Percentiles rank a stretch among this genome's conserved stretches.
Conservation (phyloP, 2,113 vertebrate genomes). For the Tragulus kanchil region DNA sequence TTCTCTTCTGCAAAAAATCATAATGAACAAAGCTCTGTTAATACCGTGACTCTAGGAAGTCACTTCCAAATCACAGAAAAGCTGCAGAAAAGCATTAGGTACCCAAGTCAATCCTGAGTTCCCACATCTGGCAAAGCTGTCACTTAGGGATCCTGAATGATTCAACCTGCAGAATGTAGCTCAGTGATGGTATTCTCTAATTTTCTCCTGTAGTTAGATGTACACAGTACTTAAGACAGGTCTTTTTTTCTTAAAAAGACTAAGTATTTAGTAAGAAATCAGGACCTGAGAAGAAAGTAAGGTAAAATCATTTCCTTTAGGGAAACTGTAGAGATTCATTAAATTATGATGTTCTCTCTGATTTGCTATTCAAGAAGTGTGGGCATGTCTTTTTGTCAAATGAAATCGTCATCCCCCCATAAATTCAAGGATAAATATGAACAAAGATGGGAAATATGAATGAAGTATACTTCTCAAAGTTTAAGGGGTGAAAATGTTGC, state of each 20-base stretch:
- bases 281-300: not conserved
- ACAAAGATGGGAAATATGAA: not conserved
- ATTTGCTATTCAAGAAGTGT: not conserved
- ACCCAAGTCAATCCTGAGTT: not conserved
- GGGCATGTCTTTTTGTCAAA: too few relatives aligned
- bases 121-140: not conserved
- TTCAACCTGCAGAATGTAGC: not conserved
- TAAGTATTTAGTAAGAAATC: not conserved
- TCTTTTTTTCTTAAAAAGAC: not conserved
- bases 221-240: not conserved
- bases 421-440: not conserved
- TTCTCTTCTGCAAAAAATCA: not conserved
- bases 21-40: not conserved
- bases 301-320: conserved; percentile 18
- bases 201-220: not conserved
- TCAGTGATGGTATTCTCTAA: not conserved
- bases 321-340: not conserved
- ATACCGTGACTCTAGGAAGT: not conserved
- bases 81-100: not conserved
- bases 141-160: not conserved
- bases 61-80: not conserved
- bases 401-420: too few relatives aligned
- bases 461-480: not conserved
- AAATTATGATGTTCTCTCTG: not conserved
- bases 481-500: not conserved